Conservation (phyloP, 2,888 invertebrate genomes). For the Leptopilina syphax region DNA sequence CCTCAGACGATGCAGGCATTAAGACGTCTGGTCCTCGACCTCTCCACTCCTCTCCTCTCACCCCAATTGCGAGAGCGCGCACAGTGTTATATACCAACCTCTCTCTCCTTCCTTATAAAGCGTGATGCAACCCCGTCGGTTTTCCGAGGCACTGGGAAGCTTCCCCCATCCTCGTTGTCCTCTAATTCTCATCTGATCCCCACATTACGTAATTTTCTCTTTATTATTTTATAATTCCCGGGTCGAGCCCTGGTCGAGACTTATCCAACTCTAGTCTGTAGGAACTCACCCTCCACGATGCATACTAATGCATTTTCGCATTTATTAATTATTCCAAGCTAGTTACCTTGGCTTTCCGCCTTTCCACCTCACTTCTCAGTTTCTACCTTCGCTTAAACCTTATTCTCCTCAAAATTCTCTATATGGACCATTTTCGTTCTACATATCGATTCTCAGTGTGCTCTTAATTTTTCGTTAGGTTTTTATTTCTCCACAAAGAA, state of each 20-base stretch:
- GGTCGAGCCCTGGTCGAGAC: constrained; percentile 56
- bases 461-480: neutral
- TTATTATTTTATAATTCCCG: constrained; percentile 74
- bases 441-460: constrained; percentile 14
- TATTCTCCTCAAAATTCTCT: constrained; percentile 31
- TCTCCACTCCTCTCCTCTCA: constrained; percentile 50
- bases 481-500: neutral
- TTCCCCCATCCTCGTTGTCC: constrained; percentile 65
- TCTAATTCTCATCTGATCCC: constrained; percentile 72
- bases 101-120: constrained; percentile 44
- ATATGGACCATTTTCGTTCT: constrained; percentile 29
- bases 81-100: constrained; percentile 33
- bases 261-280: constrained; percentile 60
- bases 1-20: constrained; percentile 70
- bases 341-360: constrained; percentile 58
- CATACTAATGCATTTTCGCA: constrained; percentile 72
- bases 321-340: constrained; percentile 71
- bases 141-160: constrained; percentile 44
- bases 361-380: constrained; percentile 54
- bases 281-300: constrained; percentile 54
- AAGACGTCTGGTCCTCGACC: constrained; percentile 75
- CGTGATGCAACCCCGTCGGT: constrained; percentile 41
- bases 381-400: constrained; percentile 52
- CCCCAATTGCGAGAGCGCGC: no score
- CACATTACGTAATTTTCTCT: constrained; percentile 74